Percentiles rank a stretch among this genome's conserved stretches.
Conservation (phyloP, 2,797 vertebrate species). For the Molothrus aeneus region DNA sequence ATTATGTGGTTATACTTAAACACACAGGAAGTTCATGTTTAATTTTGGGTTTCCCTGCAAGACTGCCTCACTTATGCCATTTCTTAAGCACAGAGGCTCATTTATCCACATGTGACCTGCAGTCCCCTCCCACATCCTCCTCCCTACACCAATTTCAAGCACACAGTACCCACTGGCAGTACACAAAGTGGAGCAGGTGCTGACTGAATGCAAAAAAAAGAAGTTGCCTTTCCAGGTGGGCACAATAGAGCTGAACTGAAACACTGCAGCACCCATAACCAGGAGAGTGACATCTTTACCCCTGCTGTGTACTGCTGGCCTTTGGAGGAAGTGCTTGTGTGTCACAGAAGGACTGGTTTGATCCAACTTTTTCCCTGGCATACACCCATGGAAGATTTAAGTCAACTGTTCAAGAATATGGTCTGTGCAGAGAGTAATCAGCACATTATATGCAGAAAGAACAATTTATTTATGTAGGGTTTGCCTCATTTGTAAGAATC, state of each 20-base stretch:
- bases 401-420: not conserved
- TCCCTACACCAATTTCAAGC: not conserved
- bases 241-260: not conserved
- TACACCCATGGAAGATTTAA: not conserved
- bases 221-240: not conserved
- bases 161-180: not conserved
- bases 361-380: not conserved
- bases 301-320: not conserved
- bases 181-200: not conserved
- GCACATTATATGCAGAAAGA: not conserved
- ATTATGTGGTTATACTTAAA: not conserved
- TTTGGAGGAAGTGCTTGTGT: not conserved
- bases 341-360: not conserved
- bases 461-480: not conserved
- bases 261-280: not conserved
- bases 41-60: not conserved
- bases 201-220: not conserved
- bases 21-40: not conserved
- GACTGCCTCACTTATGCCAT: not conserved
- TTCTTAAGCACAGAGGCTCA: not conserved
- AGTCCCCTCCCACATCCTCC: not conserved
- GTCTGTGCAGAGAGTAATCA: not conserved
- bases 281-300: not conserved
- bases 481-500: not conserved
- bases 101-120: rapidly evolving